phyloP scores from a whole-genome alignment of 30 jellyfish, hydroid and myxozoan species.

The Turritopsis rubra region DNA sequence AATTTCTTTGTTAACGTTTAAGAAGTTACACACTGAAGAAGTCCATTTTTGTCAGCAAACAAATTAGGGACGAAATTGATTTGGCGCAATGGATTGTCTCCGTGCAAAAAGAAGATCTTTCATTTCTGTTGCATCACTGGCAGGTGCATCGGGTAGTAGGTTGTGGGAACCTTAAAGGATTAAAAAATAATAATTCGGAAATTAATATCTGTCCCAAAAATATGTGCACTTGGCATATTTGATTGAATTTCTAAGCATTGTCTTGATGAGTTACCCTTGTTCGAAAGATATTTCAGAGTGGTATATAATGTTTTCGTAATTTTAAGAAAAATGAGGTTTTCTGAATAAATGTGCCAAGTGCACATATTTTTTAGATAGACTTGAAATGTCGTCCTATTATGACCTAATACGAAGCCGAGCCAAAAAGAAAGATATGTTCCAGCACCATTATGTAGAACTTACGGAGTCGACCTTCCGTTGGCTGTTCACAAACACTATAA shows the following conservation, averaged over 20 bases:
- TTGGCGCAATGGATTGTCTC: slow-evolving; percentile 7
- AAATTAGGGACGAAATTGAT: neutral
- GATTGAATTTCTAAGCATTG: neutral
- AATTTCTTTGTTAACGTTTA: too few relatives aligned
- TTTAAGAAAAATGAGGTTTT: too few relatives aligned
- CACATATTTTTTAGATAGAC: neutral
- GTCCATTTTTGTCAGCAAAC: too few relatives aligned
- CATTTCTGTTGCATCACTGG: neutral
- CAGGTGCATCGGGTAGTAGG: neutral
- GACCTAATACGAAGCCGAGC: neutral
- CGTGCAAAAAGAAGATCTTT: neutral
- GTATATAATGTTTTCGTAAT: too few relatives aligned
- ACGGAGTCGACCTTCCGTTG: neutral
- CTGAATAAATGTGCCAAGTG: too few relatives aligned
- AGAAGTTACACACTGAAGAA: too few relatives aligned
- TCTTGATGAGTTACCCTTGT: too few relatives aligned
- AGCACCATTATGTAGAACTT: neutral
- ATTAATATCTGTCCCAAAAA: too few relatives aligned
- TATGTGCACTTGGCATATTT: neutral
- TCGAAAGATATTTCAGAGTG: too few relatives aligned
- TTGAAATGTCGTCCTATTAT: too few relatives aligned
- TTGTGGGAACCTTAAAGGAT: neutral
- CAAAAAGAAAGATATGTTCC: neutral
- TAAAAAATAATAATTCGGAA: neutral
- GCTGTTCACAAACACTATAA: neutral